Conservation (phyloP, 2,113 vertebrate species). For the Platichthys flesus region DNA sequence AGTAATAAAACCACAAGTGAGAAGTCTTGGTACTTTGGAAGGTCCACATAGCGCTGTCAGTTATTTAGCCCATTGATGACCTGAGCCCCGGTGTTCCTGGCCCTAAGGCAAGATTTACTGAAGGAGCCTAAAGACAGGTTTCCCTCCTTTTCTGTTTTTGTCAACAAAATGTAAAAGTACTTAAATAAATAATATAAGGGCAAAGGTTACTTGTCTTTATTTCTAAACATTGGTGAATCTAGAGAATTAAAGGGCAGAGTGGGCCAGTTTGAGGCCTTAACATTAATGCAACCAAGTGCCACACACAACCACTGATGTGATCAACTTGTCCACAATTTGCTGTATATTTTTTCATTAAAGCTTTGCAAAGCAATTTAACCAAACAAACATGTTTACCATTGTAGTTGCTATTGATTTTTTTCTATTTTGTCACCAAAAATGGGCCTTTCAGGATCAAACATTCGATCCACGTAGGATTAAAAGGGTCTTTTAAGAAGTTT, state of each 20-base stretch:
- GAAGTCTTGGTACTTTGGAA: conserved; percentile 6
- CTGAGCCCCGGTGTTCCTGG: conserved; percentile 17
- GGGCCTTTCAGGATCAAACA: conserved; percentile 28
- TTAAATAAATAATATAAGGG: no score
- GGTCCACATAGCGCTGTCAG: neutral
- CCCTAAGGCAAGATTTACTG: conserved; percentile 27
- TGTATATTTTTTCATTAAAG: conserved; percentile 9
- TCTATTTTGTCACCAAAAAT: conserved; percentile 10
- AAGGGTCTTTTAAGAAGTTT: conserved; percentile 2
- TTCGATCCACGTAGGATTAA: neutral
- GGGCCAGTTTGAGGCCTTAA: neutral
- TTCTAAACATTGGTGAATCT: neutral
- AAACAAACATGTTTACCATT: neutral
- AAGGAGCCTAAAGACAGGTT: conserved; percentile 19
- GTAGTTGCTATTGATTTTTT: conserved; percentile 42
- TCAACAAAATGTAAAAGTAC: neutral
- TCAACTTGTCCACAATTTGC: no score
- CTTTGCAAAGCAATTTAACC: conserved; percentile 35
- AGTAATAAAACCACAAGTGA: conserved; percentile 25
- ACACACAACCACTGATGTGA: no score
- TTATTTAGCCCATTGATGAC: conserved; percentile 49
- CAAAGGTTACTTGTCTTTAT: neutral
- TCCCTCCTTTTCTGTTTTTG: neutral
- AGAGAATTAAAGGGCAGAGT: conserved; percentile 2
- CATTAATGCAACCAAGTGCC: neutral